Evolutionary conservation across 1,140 invertebrate species (phyloP).

Genomic region (Littorina saxatilis): DNA sequence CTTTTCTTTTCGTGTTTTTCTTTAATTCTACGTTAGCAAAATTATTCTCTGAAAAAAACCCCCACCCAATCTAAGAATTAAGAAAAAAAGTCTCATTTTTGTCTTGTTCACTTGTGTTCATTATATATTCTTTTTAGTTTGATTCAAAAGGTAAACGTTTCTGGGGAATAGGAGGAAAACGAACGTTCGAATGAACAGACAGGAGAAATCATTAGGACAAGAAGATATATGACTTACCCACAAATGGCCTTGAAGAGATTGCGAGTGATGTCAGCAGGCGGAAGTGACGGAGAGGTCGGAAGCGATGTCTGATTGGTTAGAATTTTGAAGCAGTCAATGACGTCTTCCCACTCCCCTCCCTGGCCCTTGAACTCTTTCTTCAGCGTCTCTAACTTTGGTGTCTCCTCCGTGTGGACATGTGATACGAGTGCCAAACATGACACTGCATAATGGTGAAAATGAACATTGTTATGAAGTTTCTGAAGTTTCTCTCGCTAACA

Average conservation of each 20-base stretch:
- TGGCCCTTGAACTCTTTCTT: no score
- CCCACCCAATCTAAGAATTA: no score
- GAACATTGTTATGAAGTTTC: no score
- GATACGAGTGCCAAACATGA: neutral
- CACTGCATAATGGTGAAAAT: neutral
- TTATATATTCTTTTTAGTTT: no score
- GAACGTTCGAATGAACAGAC: neutral
- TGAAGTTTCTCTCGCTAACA: neutral
- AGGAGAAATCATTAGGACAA: neutral
- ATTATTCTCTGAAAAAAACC: no score
- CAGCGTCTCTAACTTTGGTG: no score
- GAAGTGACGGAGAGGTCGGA: neutral
- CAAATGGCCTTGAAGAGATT: slow-evolving; percentile 28
- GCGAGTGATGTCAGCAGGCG: slow-evolving; percentile 20
- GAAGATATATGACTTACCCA: neutral
- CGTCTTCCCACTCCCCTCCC: slow-evolving; percentile 1
- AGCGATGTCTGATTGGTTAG: slow-evolving; percentile 32
- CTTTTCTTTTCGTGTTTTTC: no score
- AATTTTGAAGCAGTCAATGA: slow-evolving; percentile 19
- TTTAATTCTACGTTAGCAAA: no score
- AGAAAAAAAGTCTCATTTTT: no score
- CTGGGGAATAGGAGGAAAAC: no score
- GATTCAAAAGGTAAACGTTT: no score
- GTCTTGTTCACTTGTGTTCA: no score
- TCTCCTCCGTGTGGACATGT: neutral